A percentile compares a stretch with the other conserved stretches of the same genome.
Evolutionary conservation across 1,140 invertebrate genomes (phyloP).

Genomic region (Vanessa atalanta): DNA sequence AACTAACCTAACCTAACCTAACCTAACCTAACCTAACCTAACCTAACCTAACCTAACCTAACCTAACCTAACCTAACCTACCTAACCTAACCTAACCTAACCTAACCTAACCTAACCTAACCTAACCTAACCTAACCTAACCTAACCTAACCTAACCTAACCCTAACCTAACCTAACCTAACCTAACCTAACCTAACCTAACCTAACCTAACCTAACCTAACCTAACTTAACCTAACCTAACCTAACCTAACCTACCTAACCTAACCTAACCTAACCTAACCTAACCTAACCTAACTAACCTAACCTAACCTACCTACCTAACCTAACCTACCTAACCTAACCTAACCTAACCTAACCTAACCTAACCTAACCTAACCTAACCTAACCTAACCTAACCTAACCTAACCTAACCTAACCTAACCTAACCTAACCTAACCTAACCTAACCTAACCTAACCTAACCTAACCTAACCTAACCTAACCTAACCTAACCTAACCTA

Average conservation of each 20-base stretch:
- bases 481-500: constrained; percentile 34
- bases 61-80: constrained; percentile 18
- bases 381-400: constrained; percentile 43
- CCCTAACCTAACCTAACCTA: constrained; percentile 31
- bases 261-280: constrained; percentile 31
- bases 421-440: constrained; percentile 13
- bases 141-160: constrained; percentile 18
- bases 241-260: constrained; percentile 18
- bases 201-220: constrained; percentile 50
- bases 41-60: constrained; percentile 18
- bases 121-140: constrained; percentile 18
- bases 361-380: constrained; percentile 42
- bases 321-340: constrained; percentile 36
- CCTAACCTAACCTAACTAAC: constrained; percentile 46
- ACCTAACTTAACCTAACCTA: constrained; percentile 46
- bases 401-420: constrained; percentile 33
- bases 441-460: constrained; percentile 36
- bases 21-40: constrained; percentile 16
- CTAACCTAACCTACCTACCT: constrained; percentile 43
- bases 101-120: too few species aligned
- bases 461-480: constrained; percentile 9
- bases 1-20: constrained; percentile 18
- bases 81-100: constrained; percentile 18
- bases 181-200: constrained; percentile 45
- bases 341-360: constrained; percentile 53